These are phyloP conservation scores for Tenthredo scrophulariae DNA, from an alignment of 2,888 invertebrate genomes.

Conservation along the genomic window DNA sequence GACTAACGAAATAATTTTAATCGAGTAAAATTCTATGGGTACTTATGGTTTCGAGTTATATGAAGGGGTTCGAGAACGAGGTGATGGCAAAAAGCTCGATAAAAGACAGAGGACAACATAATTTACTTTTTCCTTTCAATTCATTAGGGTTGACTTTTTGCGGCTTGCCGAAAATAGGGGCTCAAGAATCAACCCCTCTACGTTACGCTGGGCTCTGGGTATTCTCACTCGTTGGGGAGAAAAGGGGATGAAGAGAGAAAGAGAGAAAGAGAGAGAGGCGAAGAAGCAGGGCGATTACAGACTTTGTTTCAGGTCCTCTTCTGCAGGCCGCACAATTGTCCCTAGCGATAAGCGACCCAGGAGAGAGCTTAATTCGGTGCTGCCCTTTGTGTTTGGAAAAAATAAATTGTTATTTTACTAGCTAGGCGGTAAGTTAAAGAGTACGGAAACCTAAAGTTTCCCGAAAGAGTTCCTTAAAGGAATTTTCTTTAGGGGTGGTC, in stretches of 20 bases:
- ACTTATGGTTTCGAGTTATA: background rate
- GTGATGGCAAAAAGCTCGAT: constrained; percentile 20
- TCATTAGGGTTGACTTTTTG: constrained; percentile 39
- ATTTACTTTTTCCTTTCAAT: constrained; percentile 27
- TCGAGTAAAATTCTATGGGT: background rate
- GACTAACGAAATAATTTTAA: background rate
- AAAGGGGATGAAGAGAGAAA: background rate
- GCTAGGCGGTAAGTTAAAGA: constrained; percentile 52
- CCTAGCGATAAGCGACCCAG: constrained; percentile 41
- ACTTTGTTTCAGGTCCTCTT: constrained; percentile 40
- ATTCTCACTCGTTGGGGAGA: constrained; percentile 11
- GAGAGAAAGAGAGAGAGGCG: background rate
- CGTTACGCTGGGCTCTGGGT: constrained; percentile 7
- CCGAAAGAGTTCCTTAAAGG: constrained; percentile 1
- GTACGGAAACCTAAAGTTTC: background rate
- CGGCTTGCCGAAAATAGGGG: constrained; percentile 27
- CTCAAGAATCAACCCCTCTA: constrained; percentile 33
- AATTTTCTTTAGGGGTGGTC: background rate
- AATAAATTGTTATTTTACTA: constrained; percentile 58
- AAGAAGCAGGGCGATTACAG: constrained; percentile 34
- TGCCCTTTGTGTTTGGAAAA: constrained; percentile 54
- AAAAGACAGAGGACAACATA: constrained; percentile 22
- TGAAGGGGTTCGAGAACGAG: background rate
- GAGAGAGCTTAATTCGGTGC: constrained; percentile 48
- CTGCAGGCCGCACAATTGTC: constrained; percentile 40